A percentile compares a stretch with the other conserved stretches of the same genome.
Conservation (phyloP, 2,113 vertebrate genomes). For the Cheilinus undulatus region DNA sequence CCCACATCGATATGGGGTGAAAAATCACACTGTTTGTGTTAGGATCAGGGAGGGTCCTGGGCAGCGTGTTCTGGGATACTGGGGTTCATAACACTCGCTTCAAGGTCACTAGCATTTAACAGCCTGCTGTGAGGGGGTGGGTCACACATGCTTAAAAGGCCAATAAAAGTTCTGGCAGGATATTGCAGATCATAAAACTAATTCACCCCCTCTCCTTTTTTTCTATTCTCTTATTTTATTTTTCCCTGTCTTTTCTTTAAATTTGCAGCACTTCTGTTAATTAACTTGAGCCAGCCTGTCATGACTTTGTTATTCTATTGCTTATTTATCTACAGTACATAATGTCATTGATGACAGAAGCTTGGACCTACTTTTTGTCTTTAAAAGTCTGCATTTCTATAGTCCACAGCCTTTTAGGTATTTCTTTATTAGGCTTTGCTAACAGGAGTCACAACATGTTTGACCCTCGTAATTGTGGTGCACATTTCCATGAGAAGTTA, state of each 20-base stretch:
- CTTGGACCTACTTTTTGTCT: conserved; percentile 2
- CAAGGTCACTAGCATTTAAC: conserved; percentile 72
- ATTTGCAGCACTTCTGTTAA: conserved; percentile 24
- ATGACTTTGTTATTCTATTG: conserved; percentile 3
- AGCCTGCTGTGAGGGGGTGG: conserved; percentile 65
- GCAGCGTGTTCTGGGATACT: conserved; percentile 31
- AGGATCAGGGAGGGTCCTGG: conserved; percentile 21
- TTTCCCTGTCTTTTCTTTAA: conserved; percentile 26
- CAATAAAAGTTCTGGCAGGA: conserved; percentile 80
- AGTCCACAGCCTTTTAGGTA: conserved; percentile 17
- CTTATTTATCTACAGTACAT: background rate
- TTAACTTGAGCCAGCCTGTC: conserved; percentile 16
- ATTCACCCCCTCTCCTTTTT: conserved; percentile 25
- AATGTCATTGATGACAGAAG: background rate
- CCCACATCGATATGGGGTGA: conserved; percentile 55
- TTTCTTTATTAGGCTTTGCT: conserved; percentile 28
- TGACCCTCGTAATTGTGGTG: conserved; percentile 22
- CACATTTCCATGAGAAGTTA: conserved; percentile 14
- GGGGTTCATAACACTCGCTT: conserved; percentile 31
- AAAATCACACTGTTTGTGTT: conserved; percentile 46
- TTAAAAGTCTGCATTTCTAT: background rate
- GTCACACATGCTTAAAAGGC: conserved; percentile 71
- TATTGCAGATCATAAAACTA: conserved; percentile 81
- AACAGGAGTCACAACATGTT: conserved; percentile 16
- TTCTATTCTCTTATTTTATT: conserved; percentile 6